A percentile compares a stretch with the other conserved stretches of the same genome.
Evolutionary conservation across 2,113 vertebrate species (phyloP).

Genomic region (Heptranchias perlo): DNA sequence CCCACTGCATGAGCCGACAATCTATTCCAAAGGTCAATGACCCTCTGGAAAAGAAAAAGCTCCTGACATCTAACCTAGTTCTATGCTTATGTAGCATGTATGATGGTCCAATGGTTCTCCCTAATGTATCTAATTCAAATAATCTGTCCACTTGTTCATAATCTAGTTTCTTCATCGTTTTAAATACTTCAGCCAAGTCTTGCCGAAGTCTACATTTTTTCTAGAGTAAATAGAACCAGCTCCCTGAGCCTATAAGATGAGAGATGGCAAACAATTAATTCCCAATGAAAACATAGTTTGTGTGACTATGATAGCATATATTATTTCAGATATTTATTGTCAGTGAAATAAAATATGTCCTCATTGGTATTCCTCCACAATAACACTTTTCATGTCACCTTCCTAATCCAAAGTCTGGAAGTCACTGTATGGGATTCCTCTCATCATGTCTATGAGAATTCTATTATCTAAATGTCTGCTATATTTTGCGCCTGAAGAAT

Average conservation of each 20-base stretch:
- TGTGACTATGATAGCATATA: neutral
- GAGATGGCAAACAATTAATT: neutral
- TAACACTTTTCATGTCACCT: neutral
- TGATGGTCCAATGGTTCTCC: no score
- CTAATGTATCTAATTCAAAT: neutral
- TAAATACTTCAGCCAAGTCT: neutral
- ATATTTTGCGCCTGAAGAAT: neutral
- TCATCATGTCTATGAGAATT: neutral
- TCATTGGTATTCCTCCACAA: neutral
- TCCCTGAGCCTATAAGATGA: neutral
- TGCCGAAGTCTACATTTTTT: no score
- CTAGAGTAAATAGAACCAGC: no score
- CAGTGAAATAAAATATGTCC: neutral
- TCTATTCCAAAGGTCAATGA: neutral
- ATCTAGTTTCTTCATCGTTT: neutral
- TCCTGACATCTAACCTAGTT: neutral
- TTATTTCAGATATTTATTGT: neutral
- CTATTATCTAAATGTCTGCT: neutral
- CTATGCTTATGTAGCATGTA: neutral
- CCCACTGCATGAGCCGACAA: neutral
- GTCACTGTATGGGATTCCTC: neutral
- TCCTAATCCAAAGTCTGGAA: neutral
- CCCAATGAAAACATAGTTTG: neutral
- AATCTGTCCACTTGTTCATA: neutral
- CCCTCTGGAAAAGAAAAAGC: neutral